Evolutionary conservation across 2,888 invertebrate genomes (phyloP).

Genomic region (Tridacna crocea): DNA sequence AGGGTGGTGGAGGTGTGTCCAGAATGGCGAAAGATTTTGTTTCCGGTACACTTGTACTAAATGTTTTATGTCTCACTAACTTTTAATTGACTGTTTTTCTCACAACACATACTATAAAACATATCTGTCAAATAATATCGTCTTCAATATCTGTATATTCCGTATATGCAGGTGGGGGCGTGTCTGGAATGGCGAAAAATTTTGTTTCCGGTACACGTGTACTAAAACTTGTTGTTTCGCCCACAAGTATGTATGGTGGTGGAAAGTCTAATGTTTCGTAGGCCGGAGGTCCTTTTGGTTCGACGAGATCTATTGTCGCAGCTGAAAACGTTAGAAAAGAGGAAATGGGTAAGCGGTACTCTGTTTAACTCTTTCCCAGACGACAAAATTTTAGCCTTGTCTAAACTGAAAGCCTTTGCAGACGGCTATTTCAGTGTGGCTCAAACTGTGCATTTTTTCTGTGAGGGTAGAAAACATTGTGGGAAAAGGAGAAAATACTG

Average conservation of each 20-base stretch:
- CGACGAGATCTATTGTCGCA: background rate
- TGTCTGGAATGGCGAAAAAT: background rate
- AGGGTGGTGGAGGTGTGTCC: too few relatives aligned
- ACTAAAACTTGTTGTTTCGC: background rate
- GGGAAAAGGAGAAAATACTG: too few relatives aligned
- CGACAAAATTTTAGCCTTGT: too few relatives aligned
- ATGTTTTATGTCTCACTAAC: background rate
- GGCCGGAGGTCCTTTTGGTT: background rate
- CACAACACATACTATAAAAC: background rate
- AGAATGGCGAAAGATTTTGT: background rate
- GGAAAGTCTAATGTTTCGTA: constrained; percentile 7
- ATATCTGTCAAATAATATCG: background rate
- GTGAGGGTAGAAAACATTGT: too few relatives aligned
- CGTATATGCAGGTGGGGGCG: background rate
- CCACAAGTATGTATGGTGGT: background rate
- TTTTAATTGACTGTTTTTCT: background rate
- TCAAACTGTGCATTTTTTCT: too few relatives aligned
- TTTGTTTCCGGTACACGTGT: background rate
- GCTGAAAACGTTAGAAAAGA: background rate
- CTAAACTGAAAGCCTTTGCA: too few relatives aligned
- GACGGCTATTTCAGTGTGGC: too few relatives aligned
- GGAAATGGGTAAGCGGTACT: background rate
- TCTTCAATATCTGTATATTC: background rate
- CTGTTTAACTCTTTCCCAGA: too few relatives aligned
- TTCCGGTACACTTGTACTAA: background rate